phyloP scores from a whole-genome alignment of 92 coral and sea anemone species.

The Parazoanthus darwini region DNA sequence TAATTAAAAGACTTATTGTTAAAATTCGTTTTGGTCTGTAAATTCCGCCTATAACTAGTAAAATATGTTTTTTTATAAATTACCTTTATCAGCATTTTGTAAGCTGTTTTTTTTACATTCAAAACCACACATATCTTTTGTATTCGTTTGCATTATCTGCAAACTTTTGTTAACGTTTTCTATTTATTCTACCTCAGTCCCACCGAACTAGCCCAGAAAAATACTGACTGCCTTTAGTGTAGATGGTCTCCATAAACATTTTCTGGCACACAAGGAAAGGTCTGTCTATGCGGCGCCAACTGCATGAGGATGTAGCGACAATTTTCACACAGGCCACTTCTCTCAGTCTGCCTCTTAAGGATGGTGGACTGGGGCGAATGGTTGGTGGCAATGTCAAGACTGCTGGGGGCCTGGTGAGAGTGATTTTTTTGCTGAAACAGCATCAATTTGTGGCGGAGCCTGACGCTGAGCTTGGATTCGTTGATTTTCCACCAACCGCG shows the following conservation, averaged over 20 bases:
- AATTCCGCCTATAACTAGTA: too few relatives aligned
- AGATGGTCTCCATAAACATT: background rate
- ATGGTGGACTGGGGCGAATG: background rate
- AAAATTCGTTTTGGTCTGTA: too few relatives aligned
- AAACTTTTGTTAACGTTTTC: too few relatives aligned
- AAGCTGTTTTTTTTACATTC: too few relatives aligned
- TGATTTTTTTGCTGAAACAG: constrained; percentile 6
- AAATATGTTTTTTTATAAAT: too few relatives aligned
- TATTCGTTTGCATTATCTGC: too few relatives aligned
- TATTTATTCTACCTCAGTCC: too few relatives aligned
- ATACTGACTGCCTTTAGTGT: too few relatives aligned
- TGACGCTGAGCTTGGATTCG: constrained; percentile 6
- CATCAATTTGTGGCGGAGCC: background rate
- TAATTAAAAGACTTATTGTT: too few relatives aligned
- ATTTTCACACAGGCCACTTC: background rate
- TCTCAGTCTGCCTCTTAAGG: constrained; percentile 5
- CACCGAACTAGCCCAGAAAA: too few relatives aligned
- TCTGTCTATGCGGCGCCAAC: background rate
- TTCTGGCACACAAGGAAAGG: background rate
- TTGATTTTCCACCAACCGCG: constrained; percentile 34
- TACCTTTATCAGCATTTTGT: too few relatives aligned
- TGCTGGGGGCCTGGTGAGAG: background rate
- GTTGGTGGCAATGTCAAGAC: background rate
- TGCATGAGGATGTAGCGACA: background rate
- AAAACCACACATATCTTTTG: too few relatives aligned